Evolutionary conservation across 2,797 vertebrate species (phyloP).

Genomic region (Ambastaia sidthimunki): DNA sequence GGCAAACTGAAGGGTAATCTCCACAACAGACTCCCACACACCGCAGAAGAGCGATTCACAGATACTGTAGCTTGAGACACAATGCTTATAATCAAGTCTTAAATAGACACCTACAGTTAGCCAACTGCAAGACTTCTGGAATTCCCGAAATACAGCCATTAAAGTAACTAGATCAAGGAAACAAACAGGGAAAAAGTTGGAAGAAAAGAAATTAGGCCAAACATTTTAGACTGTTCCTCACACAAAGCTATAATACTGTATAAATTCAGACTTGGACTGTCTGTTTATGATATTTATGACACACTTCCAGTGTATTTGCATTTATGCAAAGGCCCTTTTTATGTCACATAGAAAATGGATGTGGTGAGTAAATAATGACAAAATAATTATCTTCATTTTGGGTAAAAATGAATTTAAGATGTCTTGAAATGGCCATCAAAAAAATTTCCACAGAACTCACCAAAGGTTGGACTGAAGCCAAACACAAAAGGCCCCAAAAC

Average conservation of each 20-base stretch:
- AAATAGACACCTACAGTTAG: conserved; percentile 5
- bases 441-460: conserved; percentile 22
- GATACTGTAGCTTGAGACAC: background rate
- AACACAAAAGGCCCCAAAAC: conserved; percentile 45
- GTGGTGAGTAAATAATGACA: background rate
- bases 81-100: background rate
- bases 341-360: no score
- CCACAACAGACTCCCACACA: conserved; percentile 49
- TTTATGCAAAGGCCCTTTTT: no score
- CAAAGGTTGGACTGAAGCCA: conserved; percentile 43
- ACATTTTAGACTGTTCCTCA: background rate
- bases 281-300: background rate
- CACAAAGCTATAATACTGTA: background rate
- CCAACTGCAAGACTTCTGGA: background rate
- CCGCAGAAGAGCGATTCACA: conserved; percentile 24
- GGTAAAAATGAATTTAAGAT: background rate
- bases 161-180: background rate
- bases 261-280: background rate
- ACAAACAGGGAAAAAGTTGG: background rate
- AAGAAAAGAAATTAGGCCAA: background rate
- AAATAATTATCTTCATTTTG: background rate
- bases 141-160: conserved; percentile 6
- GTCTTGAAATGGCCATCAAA: background rate
- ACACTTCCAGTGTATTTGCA: no score
- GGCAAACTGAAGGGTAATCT: conserved; percentile 58